phyloP scores from a whole-genome alignment of 2,113 vertebrate species.

The Bubo scandiacus region DNA sequence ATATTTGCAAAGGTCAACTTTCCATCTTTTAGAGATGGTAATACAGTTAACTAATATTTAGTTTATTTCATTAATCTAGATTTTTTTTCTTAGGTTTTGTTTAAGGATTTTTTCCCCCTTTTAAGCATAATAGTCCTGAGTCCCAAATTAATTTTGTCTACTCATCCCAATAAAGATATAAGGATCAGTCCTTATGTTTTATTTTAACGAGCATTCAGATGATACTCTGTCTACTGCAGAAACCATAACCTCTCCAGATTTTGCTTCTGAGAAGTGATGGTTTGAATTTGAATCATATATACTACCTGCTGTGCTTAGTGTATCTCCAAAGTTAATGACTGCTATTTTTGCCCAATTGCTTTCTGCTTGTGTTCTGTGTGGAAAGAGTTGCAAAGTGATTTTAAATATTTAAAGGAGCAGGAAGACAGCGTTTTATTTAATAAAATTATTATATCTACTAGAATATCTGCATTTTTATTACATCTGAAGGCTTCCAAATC shows the following conservation, averaged over 20 bases:
- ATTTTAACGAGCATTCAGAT: constrained; percentile 18
- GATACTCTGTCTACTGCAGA: neutral
- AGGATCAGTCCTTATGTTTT: neutral
- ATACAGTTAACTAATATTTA: neutral
- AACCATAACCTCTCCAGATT: constrained; percentile 5
- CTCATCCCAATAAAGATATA: neutral
- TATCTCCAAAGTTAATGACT: constrained; percentile 53
- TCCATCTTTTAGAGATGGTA: neutral
- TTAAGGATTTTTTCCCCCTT: neutral
- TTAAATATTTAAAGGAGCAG: constrained; percentile 51
- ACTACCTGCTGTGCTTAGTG: constrained; percentile 40
- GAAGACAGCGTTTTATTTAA: neutral
- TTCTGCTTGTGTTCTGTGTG: constrained; percentile 24
- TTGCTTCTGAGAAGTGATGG: neutral
- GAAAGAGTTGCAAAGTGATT: constrained; percentile 25
- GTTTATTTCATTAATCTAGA: neutral
- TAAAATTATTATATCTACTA: neutral
- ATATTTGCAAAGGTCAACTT: neutral
- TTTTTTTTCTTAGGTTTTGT: neutral
- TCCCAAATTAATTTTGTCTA: neutral
- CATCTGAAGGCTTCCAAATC: neutral
- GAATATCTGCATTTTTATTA: constrained; percentile 4
- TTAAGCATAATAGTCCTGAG: neutral
- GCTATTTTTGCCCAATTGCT: constrained; percentile 57
- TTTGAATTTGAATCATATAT: constrained; percentile 47